phyloP scores from a whole-genome alignment of 1,140 invertebrate genomes.

The Sarcophaga bullata region DNA sequence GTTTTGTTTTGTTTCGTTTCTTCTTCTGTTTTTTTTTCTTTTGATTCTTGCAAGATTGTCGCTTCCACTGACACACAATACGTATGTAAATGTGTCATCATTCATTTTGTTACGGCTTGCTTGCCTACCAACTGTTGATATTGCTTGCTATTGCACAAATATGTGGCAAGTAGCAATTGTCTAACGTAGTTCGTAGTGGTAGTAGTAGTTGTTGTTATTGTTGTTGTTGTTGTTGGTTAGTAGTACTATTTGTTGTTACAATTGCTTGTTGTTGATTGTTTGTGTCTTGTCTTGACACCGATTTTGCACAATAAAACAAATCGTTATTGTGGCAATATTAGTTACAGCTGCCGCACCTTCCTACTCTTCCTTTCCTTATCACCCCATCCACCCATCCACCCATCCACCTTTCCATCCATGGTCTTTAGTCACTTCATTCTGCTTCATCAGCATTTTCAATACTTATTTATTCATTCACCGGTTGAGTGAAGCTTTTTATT shows the following conservation, averaged over 20 bases:
- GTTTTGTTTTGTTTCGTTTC: neutral
- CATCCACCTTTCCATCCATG: neutral
- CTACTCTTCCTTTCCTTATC: neutral
- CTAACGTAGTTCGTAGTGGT: no score
- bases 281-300: slow-evolving; percentile 7
- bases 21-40: neutral
- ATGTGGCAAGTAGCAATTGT: neutral
- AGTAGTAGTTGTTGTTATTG: neutral
- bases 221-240: neutral
- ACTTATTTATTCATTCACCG: no score
- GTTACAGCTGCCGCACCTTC: neutral
- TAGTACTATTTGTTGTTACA: neutral
- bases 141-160: neutral
- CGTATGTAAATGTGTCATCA: slow-evolving; percentile 29
- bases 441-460: no score
- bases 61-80: neutral
- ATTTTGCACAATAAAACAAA: neutral
- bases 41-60: neutral
- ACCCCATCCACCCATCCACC: neutral
- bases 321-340: neutral
- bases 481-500: no score
- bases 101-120: slow-evolving; percentile 16
- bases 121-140: neutral
- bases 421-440: no score
- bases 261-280: neutral